Evolutionary conservation across 2,888 invertebrate genomes (phyloP), one percentile per base, ranked within the genome.

Genomic region (Bibio marci): DNA sequence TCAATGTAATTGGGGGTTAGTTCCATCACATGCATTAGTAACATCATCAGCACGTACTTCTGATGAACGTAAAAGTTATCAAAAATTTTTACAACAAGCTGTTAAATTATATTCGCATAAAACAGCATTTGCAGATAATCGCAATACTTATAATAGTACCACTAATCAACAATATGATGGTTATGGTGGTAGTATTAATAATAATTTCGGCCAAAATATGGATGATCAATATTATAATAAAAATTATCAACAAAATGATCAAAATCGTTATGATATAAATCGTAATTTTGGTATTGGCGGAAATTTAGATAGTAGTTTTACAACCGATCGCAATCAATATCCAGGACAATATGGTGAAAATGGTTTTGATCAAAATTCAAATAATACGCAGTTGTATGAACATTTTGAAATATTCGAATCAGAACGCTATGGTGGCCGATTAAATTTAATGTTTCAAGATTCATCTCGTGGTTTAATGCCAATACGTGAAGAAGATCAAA

Each of bases 11-110:
- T 91, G 91, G 91, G 91, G 87, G 6, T 62, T 66, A 35, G 78
- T 83, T 11, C 87, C 87, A 1, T 74, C 86, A 0, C 80, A 87
- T 58, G 85, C 87, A 1, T 58, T 91, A 7, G 83, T 90, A 2
- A 80, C 83, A 2, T 80, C 82, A n/a, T 88, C 88, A 8, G 88
- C 83, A 0, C 75, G 75, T 13, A 51, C 49, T 36, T 41, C 49
- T 18, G 38, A 41, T 0, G 59, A 62, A 33, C 50, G 62, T 2
- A 55, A 50, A 56, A 69, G 67, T 48, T 80, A 71, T 50, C 80
- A 82, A 53, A 68, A 65, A 43, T 71, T 80, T 47, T 56, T 83
- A 1, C 64, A 72, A 48, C 72, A 68, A 48, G 64, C 76, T 13
- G 68, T 71, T 1, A 64, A 72, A 43, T 50, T 72, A 2, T 78